Base-by-base conservation (phyloP, 2,888 invertebrate genomes). In the Cecidostiba fungosa region DNA sequence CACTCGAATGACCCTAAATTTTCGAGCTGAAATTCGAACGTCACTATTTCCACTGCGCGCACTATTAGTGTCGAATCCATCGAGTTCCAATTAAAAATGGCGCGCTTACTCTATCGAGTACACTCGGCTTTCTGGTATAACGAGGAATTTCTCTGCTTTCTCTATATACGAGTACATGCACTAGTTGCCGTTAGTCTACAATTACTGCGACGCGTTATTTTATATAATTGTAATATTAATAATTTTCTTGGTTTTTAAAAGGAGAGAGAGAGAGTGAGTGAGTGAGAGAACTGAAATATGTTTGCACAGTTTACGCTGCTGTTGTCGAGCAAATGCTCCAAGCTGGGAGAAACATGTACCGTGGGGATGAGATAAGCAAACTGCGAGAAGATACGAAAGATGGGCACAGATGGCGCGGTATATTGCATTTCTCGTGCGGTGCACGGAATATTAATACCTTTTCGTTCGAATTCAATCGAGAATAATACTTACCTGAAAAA, bases 341-440 rank as follows among this genome's bases (percentile, higher is more conserved):
- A 54, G 77, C 66, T 32, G 39, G 26, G 72, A 80, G 23, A 73
- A 43, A 81, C 80, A 36, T 50, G 50, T 32, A 16, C 72, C 16
- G 47, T 50, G 26, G 32, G 19, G 72, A 59, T 59, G 36, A 72
- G 80, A 81, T 81, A 73, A 72, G 54, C 59, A 72, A 80, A 73
- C 32, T 8, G 70, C 3, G 70, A 59, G 54, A 59, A 23, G 19
- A 19, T 59, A 6, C 19, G 10, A 16, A n/a, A 19, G 70, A 70
- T 19, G 36, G 69, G n/a, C 70, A n/a, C 36, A 70, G 70, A 59
- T 59, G 54, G 54, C 54, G 54, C 54, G 8, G 10, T 23, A n/a
- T n/a, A 59, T 59, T 23, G 54, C 54, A 36, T 70, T 32, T n/a
- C 70, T 32, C 8, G 16, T 5, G 4, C 14, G 3, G 19, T 32